Base-by-base conservation (phyloP, 1,140 invertebrate genomes). In the Contarinia nasturtii region DNA sequence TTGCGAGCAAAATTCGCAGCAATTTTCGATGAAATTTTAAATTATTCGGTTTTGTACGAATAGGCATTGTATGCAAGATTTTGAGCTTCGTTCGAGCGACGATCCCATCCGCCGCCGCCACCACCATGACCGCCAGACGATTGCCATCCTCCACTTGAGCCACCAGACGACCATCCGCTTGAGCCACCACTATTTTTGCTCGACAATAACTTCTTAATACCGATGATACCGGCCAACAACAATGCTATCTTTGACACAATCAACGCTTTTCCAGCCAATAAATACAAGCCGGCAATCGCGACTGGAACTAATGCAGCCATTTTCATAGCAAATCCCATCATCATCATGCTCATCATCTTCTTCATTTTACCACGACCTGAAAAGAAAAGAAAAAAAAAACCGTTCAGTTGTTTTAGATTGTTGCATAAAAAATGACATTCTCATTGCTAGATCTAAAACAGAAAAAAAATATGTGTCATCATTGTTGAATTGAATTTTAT, bases 281-380 rank as follows among this genome's bases (percentile, higher is more conserved):
- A 59, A 61, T 82, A 84, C 0, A 84, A 67, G 1, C 76, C 78
- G 34, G 77, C 80, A 55, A 84, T 81, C 1, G 77, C 79, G 0
- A 82, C 58, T 0, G 80, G 80, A 11, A 83, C 68, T 67, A 82
- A 64, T 1, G 77, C 76, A 0, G 75, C 78, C 72, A 81, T 74
- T 60, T 82, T 84, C 68, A 79, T 79, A 0, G 74, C 77, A 48
- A 80, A 71, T 0, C 79, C 80, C 77, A 81, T 82, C 73, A 80
- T 79, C 75, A 84, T 82, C 70, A 80, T 81, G 18, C 76, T 73
- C 76, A 83, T 82, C 79, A 83, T 84, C 51, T 82, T 80, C 71
- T 82, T 83, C 77, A 80, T 79, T 55, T 81, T 82, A 2, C 79
- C 77, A 49, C 77, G 72, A 53, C 79, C 76, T 77, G 62, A 54